phyloP scores from a whole-genome alignment of 1,140 invertebrate species.

The Lycorma delicatula region DNA sequence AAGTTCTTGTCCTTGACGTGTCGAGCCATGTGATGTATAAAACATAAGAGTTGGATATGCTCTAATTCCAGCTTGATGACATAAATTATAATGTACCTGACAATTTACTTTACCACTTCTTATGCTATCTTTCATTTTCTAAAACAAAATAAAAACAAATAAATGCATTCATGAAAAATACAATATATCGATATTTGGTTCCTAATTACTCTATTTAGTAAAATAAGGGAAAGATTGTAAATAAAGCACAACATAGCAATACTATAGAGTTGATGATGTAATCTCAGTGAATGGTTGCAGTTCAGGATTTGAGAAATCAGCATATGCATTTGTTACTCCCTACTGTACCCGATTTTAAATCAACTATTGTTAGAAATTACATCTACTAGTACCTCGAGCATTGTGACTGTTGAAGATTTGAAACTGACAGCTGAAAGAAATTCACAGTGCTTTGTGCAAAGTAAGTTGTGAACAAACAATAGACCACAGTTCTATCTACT shows the following conservation, averaged over 20 bases:
- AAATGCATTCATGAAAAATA: not conserved
- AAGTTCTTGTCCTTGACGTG: too few relatives aligned
- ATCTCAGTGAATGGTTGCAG: not conserved
- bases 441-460: too few relatives aligned
- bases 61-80: constrained; percentile 40
- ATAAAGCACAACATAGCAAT: not conserved
- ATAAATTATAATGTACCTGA: constrained; percentile 39
- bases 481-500: too few relatives aligned
- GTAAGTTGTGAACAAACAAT: too few relatives aligned
- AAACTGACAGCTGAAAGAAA: too few relatives aligned
- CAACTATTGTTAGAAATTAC: too few relatives aligned
- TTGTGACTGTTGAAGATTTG: too few relatives aligned
- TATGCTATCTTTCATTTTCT: constrained; percentile 44
- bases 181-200: not conserved
- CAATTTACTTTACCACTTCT: constrained; percentile 50
- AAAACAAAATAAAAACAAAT: constrained; percentile 25
- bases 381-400: too few relatives aligned
- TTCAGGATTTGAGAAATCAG: not conserved
- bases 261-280: not conserved
- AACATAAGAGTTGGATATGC: constrained; percentile 46
- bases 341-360: too few relatives aligned
- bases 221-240: not conserved
- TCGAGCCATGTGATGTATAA: too few relatives aligned
- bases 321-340: too few relatives aligned
- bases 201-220: not conserved